Evolutionary conservation across 2,888 invertebrate genomes (phyloP).

Genomic region (Neoaliturus tenellus): DNA sequence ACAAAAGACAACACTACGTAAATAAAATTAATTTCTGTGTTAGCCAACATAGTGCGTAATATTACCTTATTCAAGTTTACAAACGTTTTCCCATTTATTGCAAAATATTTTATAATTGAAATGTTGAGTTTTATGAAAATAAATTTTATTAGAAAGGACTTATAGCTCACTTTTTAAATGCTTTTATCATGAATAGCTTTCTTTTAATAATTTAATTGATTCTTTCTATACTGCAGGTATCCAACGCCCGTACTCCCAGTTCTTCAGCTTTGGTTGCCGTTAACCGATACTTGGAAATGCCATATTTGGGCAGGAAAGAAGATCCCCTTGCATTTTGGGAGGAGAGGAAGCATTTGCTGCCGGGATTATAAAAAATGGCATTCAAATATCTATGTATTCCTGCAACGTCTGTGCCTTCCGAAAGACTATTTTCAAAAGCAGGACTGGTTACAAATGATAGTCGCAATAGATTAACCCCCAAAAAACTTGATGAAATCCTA

Average conservation of each 20-base stretch:
- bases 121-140: too few species aligned
- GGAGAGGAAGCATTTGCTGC: background rate
- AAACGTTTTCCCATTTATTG: too few species aligned
- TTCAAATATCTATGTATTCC: constrained; percentile 9
- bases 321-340: background rate
- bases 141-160: too few species aligned
- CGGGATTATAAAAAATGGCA: background rate
- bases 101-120: too few species aligned
- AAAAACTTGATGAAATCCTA: constrained; percentile 33
- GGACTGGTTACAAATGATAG: constrained; percentile 12
- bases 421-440: constrained; percentile 21
- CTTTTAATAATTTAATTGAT: too few species aligned
- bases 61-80: too few species aligned
- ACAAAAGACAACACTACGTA: too few species aligned
- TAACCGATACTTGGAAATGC: constrained; percentile 14
- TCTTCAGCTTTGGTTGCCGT: background rate
- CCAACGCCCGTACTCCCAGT: background rate
- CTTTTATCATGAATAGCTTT: too few species aligned
- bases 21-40: too few species aligned
- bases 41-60: too few species aligned
- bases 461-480: background rate
- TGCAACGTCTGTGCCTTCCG: background rate
- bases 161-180: too few species aligned
- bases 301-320: background rate
- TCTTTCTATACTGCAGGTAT: too few species aligned